These are phyloP conservation scores for Antidorcas marsupialis DNA, from an alignment of 2,113 vertebrate species.

Conservation along the genomic window DNA sequence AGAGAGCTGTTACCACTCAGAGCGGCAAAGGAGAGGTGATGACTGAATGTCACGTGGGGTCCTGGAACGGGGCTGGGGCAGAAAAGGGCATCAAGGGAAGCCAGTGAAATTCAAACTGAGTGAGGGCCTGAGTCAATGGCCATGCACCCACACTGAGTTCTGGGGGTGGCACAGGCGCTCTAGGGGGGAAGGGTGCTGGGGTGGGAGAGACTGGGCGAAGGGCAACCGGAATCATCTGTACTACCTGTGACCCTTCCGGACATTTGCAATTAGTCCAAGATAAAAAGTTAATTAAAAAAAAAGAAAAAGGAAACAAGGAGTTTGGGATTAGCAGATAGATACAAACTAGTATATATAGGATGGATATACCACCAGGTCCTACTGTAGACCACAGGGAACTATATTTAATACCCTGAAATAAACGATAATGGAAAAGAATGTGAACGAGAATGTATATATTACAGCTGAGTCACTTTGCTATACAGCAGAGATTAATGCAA, in stretches of 20 bases:
- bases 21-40: fast-evolving
- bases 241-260: background rate
- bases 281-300: background rate
- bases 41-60: background rate
- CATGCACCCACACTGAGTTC: fast-evolving
- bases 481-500: background rate
- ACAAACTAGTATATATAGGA: background rate
- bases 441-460: background rate
- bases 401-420: background rate
- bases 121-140: fast-evolving
- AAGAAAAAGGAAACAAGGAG: background rate
- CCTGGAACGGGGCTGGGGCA: background rate
- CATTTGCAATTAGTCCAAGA: background rate
- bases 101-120: background rate
- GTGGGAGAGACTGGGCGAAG: fast-evolving
- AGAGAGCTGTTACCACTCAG: background rate
- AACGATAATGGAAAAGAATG: background rate
- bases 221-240: fast-evolving
- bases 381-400: background rate
- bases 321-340: background rate
- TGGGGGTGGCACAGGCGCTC: fast-evolving
- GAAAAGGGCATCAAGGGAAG: no score
- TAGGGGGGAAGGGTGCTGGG: fast-evolving
- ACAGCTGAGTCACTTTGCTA: background rate
- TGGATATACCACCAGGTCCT: background rate